Evolutionary conservation across 2,888 invertebrate species (phyloP).

Genomic region (Clitarchus hookeri): DNA sequence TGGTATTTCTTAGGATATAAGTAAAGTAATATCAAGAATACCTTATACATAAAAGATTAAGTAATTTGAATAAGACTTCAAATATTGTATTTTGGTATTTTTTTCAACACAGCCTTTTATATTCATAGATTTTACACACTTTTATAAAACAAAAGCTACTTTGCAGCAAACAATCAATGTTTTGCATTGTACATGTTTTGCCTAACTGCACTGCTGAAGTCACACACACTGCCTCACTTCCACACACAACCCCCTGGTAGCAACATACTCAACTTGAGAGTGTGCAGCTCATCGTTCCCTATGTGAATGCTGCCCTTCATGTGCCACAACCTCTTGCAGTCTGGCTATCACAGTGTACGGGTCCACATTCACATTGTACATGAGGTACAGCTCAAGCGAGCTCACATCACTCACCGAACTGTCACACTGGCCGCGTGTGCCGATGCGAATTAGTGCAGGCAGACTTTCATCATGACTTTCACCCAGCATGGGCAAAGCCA

Average conservation of each 20-base stretch:
- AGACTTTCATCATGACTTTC: slow-evolving; percentile 41
- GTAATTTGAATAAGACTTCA: too few relatives aligned
- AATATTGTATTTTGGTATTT: too few relatives aligned
- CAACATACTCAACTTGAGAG: not conserved
- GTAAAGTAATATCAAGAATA: too few relatives aligned
- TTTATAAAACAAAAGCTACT: too few relatives aligned
- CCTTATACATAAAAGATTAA: too few relatives aligned
- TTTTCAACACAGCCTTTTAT: too few relatives aligned
- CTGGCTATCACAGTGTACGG: slow-evolving; percentile 26
- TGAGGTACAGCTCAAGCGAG: slow-evolving; percentile 53
- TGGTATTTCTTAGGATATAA: too few relatives aligned
- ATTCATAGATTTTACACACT: too few relatives aligned
- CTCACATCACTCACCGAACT: slow-evolving; percentile 53
- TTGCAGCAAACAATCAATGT: too few relatives aligned
- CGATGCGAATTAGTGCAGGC: slow-evolving; percentile 53
- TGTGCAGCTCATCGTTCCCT: not conserved
- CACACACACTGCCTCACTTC: not conserved
- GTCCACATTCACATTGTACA: slow-evolving; percentile 32
- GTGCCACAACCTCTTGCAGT: slow-evolving; percentile 2
- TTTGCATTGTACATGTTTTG: too few relatives aligned
- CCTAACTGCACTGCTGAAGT: too few relatives aligned
- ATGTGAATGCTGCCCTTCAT: not conserved
- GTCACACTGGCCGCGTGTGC: slow-evolving; percentile 53
- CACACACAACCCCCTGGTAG: not conserved
- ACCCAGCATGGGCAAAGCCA: slow-evolving; percentile 49